These are phyloP conservation scores for Staurois parvus DNA, from an alignment of 2,797 vertebrate species.

Conservation along the genomic window DNA sequence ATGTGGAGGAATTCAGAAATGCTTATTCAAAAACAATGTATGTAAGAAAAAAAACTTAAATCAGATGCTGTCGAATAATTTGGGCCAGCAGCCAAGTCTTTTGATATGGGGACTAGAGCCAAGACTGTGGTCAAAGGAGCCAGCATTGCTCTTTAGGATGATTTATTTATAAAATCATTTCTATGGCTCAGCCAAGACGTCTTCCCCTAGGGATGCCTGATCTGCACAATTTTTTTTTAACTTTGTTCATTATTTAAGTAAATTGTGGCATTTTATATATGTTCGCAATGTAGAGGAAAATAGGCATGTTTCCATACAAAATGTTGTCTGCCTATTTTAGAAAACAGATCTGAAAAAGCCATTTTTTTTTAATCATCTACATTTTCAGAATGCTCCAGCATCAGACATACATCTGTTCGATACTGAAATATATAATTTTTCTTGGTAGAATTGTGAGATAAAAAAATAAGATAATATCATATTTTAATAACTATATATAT, in stretches of 20 bases:
- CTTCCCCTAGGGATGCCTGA: conserved; percentile 36
- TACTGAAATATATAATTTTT: too few relatives aligned
- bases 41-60: conserved; percentile 21
- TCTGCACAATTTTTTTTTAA: conserved; percentile 42
- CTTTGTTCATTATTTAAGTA: conserved; percentile 14
- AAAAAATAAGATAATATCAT: too few relatives aligned
- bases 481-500: too few relatives aligned
- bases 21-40: conserved; percentile 48
- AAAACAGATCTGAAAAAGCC: too few relatives aligned
- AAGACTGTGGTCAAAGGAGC: conserved; percentile 60
- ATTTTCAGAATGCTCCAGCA: too few relatives aligned
- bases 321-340: not conserved
- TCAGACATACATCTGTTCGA: too few relatives aligned
- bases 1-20: conserved; percentile 33
- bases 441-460: too few relatives aligned
- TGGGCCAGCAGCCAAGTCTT: conserved; percentile 55
- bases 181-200: conserved; percentile 55
- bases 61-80: conserved; percentile 55
- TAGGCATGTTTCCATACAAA: not conserved
- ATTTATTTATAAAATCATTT: conserved; percentile 64
- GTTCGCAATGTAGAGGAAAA: conserved; percentile 7
- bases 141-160: conserved; percentile 59
- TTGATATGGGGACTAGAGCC: conserved; percentile 57
- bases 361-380: too few relatives aligned
- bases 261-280: conserved; percentile 40